Percentiles rank a stretch among this genome's conserved stretches.
phyloP scores from a whole-genome alignment of 92 coral and sea anemone genomes.

The Pocillopora grandis region DNA sequence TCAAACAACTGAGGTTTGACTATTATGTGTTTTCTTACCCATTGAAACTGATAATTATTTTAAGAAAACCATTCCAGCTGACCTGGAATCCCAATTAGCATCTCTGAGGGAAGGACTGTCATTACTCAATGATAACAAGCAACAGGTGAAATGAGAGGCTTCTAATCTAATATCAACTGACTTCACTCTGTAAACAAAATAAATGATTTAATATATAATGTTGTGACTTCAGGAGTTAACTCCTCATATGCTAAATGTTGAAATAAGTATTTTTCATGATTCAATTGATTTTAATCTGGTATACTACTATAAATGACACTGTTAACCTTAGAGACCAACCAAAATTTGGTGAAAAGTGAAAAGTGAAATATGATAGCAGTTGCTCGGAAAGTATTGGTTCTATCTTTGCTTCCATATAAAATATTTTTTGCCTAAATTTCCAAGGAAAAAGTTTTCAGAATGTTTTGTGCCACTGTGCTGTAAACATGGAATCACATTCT shows the following conservation, averaged over 20 bases:
- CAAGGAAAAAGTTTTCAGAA: no score
- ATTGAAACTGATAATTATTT: slow-evolving; percentile 29
- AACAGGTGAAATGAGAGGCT: slow-evolving; percentile 50
- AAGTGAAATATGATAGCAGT: not conserved
- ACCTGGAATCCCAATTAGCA: slow-evolving; percentile 68
- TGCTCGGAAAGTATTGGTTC: not conserved
- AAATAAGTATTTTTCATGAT: no score
- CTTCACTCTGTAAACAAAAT: no score
- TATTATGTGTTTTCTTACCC: not conserved
- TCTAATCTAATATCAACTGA: no score
- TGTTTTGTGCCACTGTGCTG: no score
- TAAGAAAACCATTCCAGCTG: slow-evolving; percentile 81
- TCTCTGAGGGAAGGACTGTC: slow-evolving; percentile 80
- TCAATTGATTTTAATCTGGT: no score
- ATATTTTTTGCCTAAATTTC: no score
- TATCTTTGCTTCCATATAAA: not conserved
- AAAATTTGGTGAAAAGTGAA: not conserved
- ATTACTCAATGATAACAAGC: slow-evolving; percentile 67
- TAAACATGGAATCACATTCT: not conserved
- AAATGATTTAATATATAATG: no score
- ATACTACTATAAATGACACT: no score
- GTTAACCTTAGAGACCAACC: no score
- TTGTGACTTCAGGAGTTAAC: not conserved
- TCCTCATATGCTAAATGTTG: not conserved
- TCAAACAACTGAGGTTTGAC: no score